These are phyloP conservation scores for Phocides pigmalion DNA, from an alignment of 1,140 invertebrate species.

Conservation along the genomic window DNA sequence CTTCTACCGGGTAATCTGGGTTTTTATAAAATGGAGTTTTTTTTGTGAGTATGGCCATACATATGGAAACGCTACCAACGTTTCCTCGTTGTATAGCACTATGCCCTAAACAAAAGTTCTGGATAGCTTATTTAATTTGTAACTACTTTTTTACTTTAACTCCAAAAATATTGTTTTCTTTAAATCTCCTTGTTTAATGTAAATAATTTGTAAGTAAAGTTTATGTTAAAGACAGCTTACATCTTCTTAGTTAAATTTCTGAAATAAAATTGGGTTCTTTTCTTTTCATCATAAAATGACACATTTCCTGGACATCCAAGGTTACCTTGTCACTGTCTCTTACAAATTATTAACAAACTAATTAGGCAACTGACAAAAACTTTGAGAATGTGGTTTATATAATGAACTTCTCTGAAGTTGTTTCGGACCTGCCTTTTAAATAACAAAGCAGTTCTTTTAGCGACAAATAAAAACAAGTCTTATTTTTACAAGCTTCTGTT, in stretches of 20 bases:
- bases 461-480: too few relatives aligned
- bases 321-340: neutral
- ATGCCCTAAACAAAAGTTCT: too few relatives aligned
- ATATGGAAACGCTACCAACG: too few relatives aligned
- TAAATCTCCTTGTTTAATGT: too few relatives aligned
- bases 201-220: neutral
- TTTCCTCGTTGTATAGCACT: too few relatives aligned
- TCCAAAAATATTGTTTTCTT: too few relatives aligned
- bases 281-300: neutral
- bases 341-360: neutral
- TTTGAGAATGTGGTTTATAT: neutral
- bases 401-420: neutral
- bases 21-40: neutral
- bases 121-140: too few relatives aligned
- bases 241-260: neutral
- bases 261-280: neutral
- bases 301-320: neutral
- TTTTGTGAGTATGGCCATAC: too few relatives aligned
- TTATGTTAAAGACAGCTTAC: neutral
- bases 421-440: too few relatives aligned
- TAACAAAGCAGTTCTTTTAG: too few relatives aligned
- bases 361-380: neutral
- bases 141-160: too few relatives aligned
- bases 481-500: too few relatives aligned
- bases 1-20: neutral